Evolutionary conservation across 2,888 invertebrate species (phyloP).

Genomic region (Biston betularia): DNA sequence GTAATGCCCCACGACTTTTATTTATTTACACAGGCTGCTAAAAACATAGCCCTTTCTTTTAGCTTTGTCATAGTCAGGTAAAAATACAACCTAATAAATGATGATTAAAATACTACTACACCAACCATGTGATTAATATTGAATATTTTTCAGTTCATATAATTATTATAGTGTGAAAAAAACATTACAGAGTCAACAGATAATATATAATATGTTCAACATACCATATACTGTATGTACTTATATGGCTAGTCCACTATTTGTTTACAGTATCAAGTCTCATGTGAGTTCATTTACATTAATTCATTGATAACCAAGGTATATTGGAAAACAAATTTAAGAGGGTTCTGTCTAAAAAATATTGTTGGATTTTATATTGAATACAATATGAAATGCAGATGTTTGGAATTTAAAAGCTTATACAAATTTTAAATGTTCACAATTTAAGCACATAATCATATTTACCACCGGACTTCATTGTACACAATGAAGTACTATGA

Average conservation of each 20-base stretch:
- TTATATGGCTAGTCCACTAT: constrained; percentile 10
- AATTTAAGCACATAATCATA: too few species aligned
- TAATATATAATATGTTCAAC: constrained; percentile 2
- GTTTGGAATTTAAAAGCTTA: neutral
- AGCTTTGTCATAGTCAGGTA: too few species aligned
- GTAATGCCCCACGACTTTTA: too few species aligned
- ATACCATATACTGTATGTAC: constrained; percentile 1
- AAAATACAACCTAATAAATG: too few species aligned
- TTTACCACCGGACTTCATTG: too few species aligned
- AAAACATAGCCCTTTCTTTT: too few species aligned
- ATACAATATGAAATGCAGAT: too few species aligned
- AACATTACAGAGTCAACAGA: constrained; percentile 13
- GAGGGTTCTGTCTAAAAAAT: neutral
- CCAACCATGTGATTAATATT: constrained; percentile 2
- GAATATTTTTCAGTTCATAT: neutral
- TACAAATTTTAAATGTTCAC: too few species aligned
- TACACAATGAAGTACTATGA: too few species aligned
- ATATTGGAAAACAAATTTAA: neutral
- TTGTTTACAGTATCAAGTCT: constrained; percentile 27
- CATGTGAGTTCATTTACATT: constrained; percentile 18
- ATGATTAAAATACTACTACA: neutral
- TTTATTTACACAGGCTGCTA: neutral
- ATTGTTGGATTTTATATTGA: neutral
- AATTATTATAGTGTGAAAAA: constrained; percentile 15
- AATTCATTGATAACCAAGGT: constrained; percentile 6